Conservation (phyloP, 2,888 invertebrate species). For the Ashinkailepas kermadecensis region DNA sequence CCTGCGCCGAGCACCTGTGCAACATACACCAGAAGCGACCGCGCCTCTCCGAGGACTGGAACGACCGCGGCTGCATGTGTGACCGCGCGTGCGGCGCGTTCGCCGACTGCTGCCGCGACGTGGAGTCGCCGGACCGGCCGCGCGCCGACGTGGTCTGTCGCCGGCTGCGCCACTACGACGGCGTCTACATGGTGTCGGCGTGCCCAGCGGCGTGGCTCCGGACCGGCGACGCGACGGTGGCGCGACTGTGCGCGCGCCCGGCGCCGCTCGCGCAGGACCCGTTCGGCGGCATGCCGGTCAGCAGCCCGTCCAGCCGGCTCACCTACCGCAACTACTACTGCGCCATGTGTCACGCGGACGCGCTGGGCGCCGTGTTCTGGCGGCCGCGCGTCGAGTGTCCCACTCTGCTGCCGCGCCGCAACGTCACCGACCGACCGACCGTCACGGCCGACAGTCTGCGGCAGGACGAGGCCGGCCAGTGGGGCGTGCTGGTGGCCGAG, state of each 20-base stretch:
- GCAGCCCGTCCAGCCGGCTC: conserved; percentile 38
- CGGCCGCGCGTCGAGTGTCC: conserved; percentile 43
- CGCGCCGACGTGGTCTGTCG: conserved; percentile 40
- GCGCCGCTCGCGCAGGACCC: conserved; percentile 37
- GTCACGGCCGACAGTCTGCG: conserved; percentile 33
- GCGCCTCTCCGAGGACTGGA: conserved; percentile 39
- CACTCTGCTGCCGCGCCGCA: conserved; percentile 33
- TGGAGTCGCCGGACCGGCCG: conserved; percentile 39
- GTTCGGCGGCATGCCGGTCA: conserved; percentile 40
- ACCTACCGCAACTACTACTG: conserved; percentile 43
- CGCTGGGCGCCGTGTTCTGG: conserved; percentile 38
- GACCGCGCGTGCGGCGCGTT: conserved; percentile 44
- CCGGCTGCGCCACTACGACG: conserved; percentile 41
- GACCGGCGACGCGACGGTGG: conserved; percentile 37
- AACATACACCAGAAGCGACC: conserved; percentile 30
- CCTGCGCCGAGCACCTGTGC: not conserved
- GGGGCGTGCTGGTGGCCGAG: conserved; percentile 39
- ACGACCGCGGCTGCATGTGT: conserved; percentile 44
- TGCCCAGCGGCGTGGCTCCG: conserved; percentile 44
- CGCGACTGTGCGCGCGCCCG: conserved; percentile 33
- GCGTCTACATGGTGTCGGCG: conserved; percentile 43
- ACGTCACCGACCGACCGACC: conserved; percentile 28
- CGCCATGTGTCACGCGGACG: conserved; percentile 44
- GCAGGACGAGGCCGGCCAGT: conserved; percentile 37
- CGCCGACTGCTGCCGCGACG: conserved; percentile 47